Evolutionary conservation across 2,113 vertebrate species (phyloP).

Genomic region (Rhinolophus sinicus): DNA sequence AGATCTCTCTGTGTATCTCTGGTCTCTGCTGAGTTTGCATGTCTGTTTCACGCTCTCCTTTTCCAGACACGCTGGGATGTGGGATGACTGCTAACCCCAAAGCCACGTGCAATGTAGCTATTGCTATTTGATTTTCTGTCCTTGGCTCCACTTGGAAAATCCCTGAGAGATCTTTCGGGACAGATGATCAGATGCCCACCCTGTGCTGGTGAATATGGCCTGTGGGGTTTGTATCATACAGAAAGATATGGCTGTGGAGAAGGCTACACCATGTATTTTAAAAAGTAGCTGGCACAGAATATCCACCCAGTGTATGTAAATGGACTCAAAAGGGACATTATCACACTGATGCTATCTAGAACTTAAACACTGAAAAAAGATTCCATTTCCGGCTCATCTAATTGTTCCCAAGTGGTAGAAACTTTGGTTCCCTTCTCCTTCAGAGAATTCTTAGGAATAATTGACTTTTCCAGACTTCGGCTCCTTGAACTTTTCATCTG

Average conservation of each 20-base stretch:
- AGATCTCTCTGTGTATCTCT: not conserved
- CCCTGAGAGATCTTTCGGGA: not conserved
- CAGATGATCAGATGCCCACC: not conserved
- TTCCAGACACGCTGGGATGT: not conserved
- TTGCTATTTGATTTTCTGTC: not conserved
- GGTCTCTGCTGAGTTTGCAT: not conserved
- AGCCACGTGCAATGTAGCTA: not conserved
- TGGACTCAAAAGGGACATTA: not conserved
- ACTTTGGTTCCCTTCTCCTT: not conserved
- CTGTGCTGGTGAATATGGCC: not conserved
- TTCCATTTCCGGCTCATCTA: not conserved
- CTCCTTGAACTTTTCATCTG: not conserved
- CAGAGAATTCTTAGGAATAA: not conserved
- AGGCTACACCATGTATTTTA: not conserved
- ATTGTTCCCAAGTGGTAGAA: not conserved
- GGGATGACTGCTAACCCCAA: accelerated
- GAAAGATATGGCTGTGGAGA: not conserved
- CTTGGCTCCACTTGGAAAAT: not conserved
- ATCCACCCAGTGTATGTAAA: not conserved
- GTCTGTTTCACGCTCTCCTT: not conserved
- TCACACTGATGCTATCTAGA: not conserved
- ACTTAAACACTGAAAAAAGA: not conserved
- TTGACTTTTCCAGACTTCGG: not conserved
- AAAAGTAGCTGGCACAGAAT: not conserved
- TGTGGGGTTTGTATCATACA: not conserved